Evolutionary conservation across 2,113 vertebrate species (phyloP).

Genomic region (Dromiciops gliroides): DNA sequence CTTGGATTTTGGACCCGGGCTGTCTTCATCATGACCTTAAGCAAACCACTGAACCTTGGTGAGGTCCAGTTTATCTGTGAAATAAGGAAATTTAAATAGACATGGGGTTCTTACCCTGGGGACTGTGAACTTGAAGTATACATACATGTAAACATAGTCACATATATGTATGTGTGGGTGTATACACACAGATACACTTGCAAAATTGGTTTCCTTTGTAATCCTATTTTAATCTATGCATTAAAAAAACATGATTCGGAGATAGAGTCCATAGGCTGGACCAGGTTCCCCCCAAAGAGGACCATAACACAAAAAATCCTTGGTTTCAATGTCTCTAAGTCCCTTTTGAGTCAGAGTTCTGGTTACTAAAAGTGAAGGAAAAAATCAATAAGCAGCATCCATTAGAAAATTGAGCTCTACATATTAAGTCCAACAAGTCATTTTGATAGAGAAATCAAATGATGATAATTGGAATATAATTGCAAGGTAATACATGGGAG

Average conservation of each 20-base stretch:
- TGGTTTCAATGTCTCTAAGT: not conserved
- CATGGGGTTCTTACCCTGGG: not conserved
- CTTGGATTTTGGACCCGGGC: not conserved
- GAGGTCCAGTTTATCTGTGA: not conserved
- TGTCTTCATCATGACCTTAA: not conserved
- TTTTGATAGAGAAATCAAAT: not conserved
- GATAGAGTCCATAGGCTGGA: not conserved
- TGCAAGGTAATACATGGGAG: not conserved
- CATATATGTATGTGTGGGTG: no score
- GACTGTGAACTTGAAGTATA: not conserved
- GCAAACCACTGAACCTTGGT: not conserved
- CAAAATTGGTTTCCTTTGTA: not conserved
- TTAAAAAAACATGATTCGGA: not conserved
- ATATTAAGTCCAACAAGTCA: not conserved
- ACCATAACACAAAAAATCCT: not conserved
- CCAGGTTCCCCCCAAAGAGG: not conserved
- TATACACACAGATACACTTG: no score
- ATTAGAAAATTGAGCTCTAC: not conserved
- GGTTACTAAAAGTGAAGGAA: not conserved
- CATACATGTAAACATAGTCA: not conserved
- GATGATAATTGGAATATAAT: not conserved
- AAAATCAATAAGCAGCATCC: not conserved
- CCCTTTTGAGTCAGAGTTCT: not conserved
- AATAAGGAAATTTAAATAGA: not conserved
- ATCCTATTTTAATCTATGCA: not conserved